Conservation (phyloP, 2,888 invertebrate genomes). For the Pteria penguin region DNA sequence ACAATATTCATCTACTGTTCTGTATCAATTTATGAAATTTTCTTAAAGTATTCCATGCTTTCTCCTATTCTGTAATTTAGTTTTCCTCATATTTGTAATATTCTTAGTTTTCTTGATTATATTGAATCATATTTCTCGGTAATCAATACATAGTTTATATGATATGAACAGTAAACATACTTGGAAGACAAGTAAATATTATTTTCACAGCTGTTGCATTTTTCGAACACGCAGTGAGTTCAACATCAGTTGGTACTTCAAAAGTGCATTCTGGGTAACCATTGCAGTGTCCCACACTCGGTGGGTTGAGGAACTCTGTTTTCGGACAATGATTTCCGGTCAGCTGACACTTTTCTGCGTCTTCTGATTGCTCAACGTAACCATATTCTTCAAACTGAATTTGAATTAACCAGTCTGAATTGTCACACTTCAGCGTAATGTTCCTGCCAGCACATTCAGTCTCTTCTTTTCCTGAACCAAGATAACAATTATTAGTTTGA, state of each 20-base stretch:
- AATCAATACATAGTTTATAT: no score
- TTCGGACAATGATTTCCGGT: conserved; percentile 11
- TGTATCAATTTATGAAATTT: no score
- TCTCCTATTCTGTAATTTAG: no score
- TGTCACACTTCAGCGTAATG: conserved; percentile 28
- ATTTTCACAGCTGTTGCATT: conserved; percentile 28
- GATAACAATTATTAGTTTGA: no score
- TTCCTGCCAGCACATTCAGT: conserved; percentile 25
- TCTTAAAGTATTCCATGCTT: no score
- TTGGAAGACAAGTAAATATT: conserved; percentile 33
- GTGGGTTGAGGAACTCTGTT: conserved; percentile 23
- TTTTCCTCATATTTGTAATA: no score
- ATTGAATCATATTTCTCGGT: no score
- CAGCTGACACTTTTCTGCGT: background rate
- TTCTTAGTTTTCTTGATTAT: no score
- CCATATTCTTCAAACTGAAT: conserved; percentile 27
- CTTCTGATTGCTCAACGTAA: background rate
- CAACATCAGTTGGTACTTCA: conserved; percentile 6
- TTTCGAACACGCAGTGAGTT: conserved; percentile 23
- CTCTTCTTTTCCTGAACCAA: background rate
- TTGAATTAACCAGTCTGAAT: conserved; percentile 19
- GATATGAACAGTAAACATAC: no score
- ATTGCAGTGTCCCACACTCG: conserved; percentile 35
- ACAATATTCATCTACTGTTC: no score
- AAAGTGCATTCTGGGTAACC: conserved; percentile 25